Base-by-base conservation (phyloP, 2,113 vertebrate genomes). In the Fukomys damarensis region DNA sequence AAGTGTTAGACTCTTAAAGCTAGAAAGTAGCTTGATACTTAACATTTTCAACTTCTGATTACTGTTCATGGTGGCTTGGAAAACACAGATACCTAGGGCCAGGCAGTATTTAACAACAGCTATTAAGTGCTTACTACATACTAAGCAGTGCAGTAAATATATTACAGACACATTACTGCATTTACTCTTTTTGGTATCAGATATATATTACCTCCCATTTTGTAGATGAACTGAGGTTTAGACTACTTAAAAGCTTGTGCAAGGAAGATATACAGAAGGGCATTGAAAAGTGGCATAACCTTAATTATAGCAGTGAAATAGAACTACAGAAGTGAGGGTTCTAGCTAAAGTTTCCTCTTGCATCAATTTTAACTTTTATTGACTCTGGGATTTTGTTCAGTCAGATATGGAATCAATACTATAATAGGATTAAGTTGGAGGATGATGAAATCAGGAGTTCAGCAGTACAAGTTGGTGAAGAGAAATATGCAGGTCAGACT, bases 11-110 rank as follows among this genome's bases (percentile, higher is more conserved):
- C 19, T 70, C 63, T 65, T 81, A 66, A 58, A 77, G 30, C 7
- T 89, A 82, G 2, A 19, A 17, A 65, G 61, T 9, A 83, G 8
- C 35, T 79, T 91, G 41, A 41, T 28, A 66, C 8, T 82, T 74
- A n/a, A 35, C 43, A 86, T 91, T 95, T 96, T 72, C 77, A 74
- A 54, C 12, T 89, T 68, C 4, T 65, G 54, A 93, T 93, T 68
- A 94, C 43, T 41, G 4, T 43, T 95, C 19, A 63, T 46, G 54
- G 86, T 89, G 82, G 82, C 30, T 26, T 91, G 56, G 49, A 94
- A 91, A 95, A 79, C 35, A 41, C 3, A 93, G 79, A 66, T 74
- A 93, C 32, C 72, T 83, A 46, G 22, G 22, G 22, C 49, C 32
- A 86, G 2, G 3, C 22, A 49, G 8, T 46, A 17, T 43, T 41